Base-by-base conservation (phyloP, 2,888 invertebrate genomes). In the Poecilobothrus nobilitatus region DNA sequence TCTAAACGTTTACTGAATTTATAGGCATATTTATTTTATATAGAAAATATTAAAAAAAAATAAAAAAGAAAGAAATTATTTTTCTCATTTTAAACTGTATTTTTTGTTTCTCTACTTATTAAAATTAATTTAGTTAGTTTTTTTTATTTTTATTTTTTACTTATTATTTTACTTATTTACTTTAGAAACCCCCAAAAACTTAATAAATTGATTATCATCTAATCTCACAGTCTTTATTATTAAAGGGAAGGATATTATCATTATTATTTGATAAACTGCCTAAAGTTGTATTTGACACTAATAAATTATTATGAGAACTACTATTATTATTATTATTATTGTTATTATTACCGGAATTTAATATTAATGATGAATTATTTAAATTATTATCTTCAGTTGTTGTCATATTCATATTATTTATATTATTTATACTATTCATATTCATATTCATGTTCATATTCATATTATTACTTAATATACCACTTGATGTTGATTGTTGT, bases 161-260 rank as follows among this genome's bases (percentile, higher is more conserved):
- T 53, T 53, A 53, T 53, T 12, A 15, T 18, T 53, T 53, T 53
- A 15, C 18, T 53, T 12, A 27, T 53, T n/a, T 53, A 53, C 15
- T 27, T 27, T 27, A 53, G 3, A 53, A 53, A 53, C n/a, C 53
- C 53, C 65, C 27, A 27, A 27, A 27, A 65, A 65, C n/a, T 33
- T 65, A 68, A 27, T 27, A 27, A 34, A 66, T 44, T 66, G 70
- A 79, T 81, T 89, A 91, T 92, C 91, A 92, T 88, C 92, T 92
- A 87, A 91, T 91, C 86, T 91, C 91, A 84, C 91, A 91, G 85
- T 91, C 91, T 86, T 91, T 90, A 81, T 91, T 90, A 81, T 87
- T 89, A 76, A 88, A 85, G 78, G 88, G 84, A 79, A 88, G 84
- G 77, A 81, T 76, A 73, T 76, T 75, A 74, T 78, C 63, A 70